These are phyloP conservation scores for Eupeodes corollae DNA, from an alignment of 1,140 invertebrate genomes.

Conservation along the genomic window DNA sequence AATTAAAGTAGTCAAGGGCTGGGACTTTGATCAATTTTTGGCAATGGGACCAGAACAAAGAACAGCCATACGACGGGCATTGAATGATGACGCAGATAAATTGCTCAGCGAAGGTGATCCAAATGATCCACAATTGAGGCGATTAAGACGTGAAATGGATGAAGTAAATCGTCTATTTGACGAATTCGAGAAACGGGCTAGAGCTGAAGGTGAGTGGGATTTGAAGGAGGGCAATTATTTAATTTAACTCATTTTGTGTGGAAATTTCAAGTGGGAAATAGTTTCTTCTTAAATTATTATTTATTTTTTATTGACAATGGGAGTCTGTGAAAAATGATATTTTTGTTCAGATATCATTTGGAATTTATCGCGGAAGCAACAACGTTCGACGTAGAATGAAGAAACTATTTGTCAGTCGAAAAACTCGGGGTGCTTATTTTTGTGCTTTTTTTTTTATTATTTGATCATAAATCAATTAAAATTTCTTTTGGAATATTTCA, in stretches of 20 bases:
- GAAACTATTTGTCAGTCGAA: conserved; percentile 26
- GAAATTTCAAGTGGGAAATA: too few relatives aligned
- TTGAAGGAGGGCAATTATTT: background rate
- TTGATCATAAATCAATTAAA: background rate
- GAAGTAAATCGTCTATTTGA: conserved; percentile 93
- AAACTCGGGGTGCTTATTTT: conserved; percentile 22
- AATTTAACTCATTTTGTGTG: too few relatives aligned
- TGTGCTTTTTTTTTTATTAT: background rate
- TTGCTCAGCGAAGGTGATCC: conserved; percentile 85
- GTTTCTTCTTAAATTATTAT: too few relatives aligned
- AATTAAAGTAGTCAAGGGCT: conserved; percentile 90
- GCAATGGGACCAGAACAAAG: conserved; percentile 91
- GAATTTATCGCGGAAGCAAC: background rate
- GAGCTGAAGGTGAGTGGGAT: conserved; percentile 55
- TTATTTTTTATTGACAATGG: too few relatives aligned
- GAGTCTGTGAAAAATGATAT: too few relatives aligned
- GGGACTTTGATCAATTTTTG: conserved; percentile 84
- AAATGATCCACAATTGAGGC: conserved; percentile 78
- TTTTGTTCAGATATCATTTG: too few relatives aligned
- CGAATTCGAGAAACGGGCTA: conserved; percentile 77
- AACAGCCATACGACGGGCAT: conserved; percentile 82
- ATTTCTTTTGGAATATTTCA: conserved; percentile 23
- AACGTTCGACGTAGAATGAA: conserved; percentile 19
- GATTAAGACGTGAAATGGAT: conserved; percentile 83
- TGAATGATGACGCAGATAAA: conserved; percentile 96